Percentiles rank a stretch among this genome's conserved stretches.
Conservation (phyloP, 2,888 invertebrate species). For the Chymomyza caudatula region DNA sequence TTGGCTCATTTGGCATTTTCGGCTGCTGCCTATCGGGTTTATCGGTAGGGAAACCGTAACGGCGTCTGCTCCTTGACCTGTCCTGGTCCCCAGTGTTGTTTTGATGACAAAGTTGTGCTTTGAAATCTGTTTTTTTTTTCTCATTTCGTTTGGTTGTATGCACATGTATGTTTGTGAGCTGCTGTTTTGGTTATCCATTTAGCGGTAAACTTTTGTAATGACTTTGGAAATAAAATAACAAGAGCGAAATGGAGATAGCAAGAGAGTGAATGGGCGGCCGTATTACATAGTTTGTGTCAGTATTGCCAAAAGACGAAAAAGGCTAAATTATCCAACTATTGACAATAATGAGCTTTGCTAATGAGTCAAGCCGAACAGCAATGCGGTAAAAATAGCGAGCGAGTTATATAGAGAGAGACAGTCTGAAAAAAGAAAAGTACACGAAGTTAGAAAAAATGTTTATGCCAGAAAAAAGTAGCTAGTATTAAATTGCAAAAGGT, state of each 20-base stretch:
- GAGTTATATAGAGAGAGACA: background rate
- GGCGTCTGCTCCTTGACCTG: constrained; percentile 23
- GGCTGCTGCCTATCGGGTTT: background rate
- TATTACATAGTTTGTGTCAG: constrained; percentile 4
- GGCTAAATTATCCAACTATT: constrained; percentile 69
- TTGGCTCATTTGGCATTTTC: background rate
- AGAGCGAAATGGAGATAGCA: background rate
- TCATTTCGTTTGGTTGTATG: constrained; percentile 36
- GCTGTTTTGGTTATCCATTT: constrained; percentile 65
- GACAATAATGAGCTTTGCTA: constrained; percentile 70
- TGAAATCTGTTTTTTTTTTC: background rate
- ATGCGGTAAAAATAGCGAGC: constrained; percentile 25
- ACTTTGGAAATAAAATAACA: constrained; percentile 66
- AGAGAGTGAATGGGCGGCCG: constrained; percentile 10
- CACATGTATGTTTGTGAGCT: background rate
- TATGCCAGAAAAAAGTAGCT: background rate
- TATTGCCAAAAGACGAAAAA: constrained; percentile 26
- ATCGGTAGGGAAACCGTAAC: background rate
- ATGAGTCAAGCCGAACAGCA: constrained; percentile 38
- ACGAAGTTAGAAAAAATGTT: background rate
- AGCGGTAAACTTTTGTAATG: constrained; percentile 71
- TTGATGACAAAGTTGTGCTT: constrained; percentile 11
- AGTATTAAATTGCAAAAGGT: background rate
- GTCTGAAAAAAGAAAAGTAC: background rate
- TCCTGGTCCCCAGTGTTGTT: constrained; percentile 11